These are phyloP conservation scores for Macrotrachela quadricornifera DNA, from an alignment of 1,140 invertebrate genomes.

Conservation along the genomic window DNA sequence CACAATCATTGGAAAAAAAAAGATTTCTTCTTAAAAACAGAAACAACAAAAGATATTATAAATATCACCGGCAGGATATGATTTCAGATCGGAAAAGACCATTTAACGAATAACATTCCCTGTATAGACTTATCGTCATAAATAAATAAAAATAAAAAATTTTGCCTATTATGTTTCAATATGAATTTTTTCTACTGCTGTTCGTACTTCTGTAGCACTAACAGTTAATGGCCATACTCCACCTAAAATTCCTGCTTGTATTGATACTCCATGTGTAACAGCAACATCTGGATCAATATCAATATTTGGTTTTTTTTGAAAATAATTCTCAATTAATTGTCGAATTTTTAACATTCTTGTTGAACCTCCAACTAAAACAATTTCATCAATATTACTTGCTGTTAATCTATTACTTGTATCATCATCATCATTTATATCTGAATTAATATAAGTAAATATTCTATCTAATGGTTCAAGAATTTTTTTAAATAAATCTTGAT, in stretches of 20 bases:
- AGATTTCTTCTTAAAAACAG: too few species aligned
- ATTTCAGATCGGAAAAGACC: too few species aligned
- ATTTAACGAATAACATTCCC: too few species aligned
- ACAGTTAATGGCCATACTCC: slow-evolving; percentile 36
- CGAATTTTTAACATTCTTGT: slow-evolving; percentile 32
- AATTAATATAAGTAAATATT: slow-evolving; percentile 13
- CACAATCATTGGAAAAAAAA: too few species aligned
- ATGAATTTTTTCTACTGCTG: slow-evolving; percentile 28
- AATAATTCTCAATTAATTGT: slow-evolving; percentile 25
- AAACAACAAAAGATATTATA: too few species aligned
- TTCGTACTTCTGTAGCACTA: slow-evolving; percentile 32
- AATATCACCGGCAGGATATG: too few species aligned
- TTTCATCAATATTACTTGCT: slow-evolving; percentile 28
- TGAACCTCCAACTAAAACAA: slow-evolving; percentile 34
- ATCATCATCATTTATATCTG: too few species aligned
- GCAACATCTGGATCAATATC: slow-evolving; percentile 32
- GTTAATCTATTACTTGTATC: slow-evolving; percentile 3
- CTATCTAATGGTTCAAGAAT: slow-evolving; percentile 17
- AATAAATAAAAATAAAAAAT: background rate
- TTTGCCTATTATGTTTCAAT: slow-evolving; percentile 11
- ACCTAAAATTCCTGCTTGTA: slow-evolving; percentile 35
- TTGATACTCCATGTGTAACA: slow-evolving; percentile 32
- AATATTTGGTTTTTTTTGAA: slow-evolving; percentile 29
- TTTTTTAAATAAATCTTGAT: slow-evolving; percentile 10
- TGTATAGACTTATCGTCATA: background rate